Evolutionary conservation across 2,888 invertebrate genomes (phyloP).

Genomic region (Pherbina coryleti): DNA sequence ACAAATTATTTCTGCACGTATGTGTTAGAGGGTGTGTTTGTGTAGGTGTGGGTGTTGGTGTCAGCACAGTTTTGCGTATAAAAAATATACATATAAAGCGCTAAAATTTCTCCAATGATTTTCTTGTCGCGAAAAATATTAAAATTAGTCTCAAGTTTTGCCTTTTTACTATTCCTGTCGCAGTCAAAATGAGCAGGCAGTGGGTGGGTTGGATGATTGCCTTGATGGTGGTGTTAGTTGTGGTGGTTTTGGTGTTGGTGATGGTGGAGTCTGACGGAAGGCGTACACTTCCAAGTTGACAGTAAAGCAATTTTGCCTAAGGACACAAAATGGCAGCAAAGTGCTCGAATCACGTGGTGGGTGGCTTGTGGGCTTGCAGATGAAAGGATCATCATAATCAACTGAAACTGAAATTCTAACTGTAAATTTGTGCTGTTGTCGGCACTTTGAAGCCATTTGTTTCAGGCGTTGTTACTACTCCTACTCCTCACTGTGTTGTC

Average conservation of each 20-base stretch:
- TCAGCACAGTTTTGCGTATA: neutral
- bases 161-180: constrained; percentile 41
- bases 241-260: neutral
- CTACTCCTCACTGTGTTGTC: neutral
- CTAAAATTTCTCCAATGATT: constrained; percentile 53
- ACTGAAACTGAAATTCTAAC: constrained; percentile 27
- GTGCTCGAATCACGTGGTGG: neutral
- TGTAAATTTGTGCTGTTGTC: constrained; percentile 6
- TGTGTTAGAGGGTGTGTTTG: neutral
- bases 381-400: constrained; percentile 49
- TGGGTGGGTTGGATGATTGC: neutral
- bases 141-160: constrained; percentile 64
- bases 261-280: neutral
- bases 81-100: constrained; percentile 9
- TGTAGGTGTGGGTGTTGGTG: neutral
- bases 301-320: constrained; percentile 48
- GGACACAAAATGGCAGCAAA: constrained; percentile 53
- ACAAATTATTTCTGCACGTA: neutral
- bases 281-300: neutral
- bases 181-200: constrained; percentile 26
- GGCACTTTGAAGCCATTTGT: constrained; percentile 24
- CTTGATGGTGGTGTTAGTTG: neutral
- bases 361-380: constrained; percentile 25
- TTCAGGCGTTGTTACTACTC: neutral
- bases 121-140: constrained; percentile 68